Percentiles rank a stretch among this genome's conserved stretches.
Conservation (phyloP, 2,797 vertebrate genomes). For the Loriculus beryllinus region DNA sequence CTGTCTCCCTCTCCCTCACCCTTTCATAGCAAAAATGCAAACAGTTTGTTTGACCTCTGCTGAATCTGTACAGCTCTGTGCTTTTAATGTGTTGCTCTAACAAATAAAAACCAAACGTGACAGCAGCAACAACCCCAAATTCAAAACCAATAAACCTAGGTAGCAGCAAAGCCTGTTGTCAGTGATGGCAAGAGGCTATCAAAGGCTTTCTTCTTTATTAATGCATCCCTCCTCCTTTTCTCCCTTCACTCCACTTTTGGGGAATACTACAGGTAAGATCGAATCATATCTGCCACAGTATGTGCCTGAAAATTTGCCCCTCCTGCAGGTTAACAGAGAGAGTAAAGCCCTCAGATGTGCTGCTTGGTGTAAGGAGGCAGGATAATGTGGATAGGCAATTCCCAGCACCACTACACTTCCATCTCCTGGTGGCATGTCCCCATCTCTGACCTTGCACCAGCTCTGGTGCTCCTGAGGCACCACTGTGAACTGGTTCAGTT, state of each 20-base stretch:
- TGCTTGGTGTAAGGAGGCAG: not conserved
- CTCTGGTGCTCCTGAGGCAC: not conserved
- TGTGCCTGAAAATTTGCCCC: not conserved
- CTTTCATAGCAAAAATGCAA: constrained; percentile 68
- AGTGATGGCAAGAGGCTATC: not conserved
- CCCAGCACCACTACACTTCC: not conserved
- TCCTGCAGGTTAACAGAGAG: not conserved
- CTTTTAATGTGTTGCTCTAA: constrained; percentile 34
- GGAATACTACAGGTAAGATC: not conserved
- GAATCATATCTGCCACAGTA: not conserved
- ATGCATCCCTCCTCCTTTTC: not conserved
- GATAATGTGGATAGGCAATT: not conserved
- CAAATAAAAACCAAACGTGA: constrained; percentile 42
- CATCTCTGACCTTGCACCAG: not conserved
- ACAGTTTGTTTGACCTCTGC: constrained; percentile 68
- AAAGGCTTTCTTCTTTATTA: not conserved
- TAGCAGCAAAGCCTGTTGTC: not conserved
- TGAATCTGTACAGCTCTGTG: constrained; percentile 32
- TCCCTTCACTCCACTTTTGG: not conserved
- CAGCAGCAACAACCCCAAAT: not conserved
- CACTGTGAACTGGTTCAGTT: not conserved
- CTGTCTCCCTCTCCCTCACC: constrained; percentile 38
- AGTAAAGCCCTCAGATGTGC: not conserved
- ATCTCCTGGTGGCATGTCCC: accelerated
- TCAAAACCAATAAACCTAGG: constrained; percentile 11